Evolutionary conservation across 2,113 vertebrate genomes (phyloP), one percentile per base, ranked within the genome.

Genomic region (Uria lomvia): DNA sequence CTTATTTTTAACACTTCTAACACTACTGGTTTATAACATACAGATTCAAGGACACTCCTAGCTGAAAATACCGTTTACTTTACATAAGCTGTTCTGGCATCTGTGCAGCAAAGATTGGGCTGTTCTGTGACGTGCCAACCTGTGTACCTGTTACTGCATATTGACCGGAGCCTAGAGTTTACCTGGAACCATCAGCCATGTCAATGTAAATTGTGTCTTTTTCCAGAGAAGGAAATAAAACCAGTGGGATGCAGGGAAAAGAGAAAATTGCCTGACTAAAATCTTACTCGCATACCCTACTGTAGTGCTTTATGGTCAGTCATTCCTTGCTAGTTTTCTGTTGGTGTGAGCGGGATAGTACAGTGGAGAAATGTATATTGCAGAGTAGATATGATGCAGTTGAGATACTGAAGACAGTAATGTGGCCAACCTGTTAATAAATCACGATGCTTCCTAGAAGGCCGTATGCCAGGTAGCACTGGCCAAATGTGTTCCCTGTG

Each of bases 221-320:
- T 92, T 80, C 34, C 21, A 59, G 82, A 55, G 67, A 81, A 88
- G 66, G 63, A 90, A 94, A 92, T 87, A 77, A 87, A 96, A 90
- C 14, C 38, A 89, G 82, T 66, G 71, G 42, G 29, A 86, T 71
- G 23, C 47, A 82, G 73, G 42, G 40, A 56, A 90, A 93, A 93
- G 21, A 58, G 34, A 58, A 75, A 68, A 49, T 62, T 1, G 1
- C 43, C 6, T 60, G 17, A 38, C 30, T 72, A 26, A 89, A 68
- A 60, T 55, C 45, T 59, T 63, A 26, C 71, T 76, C 16, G 2
- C 16, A 82, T 86, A 90, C 36, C 56, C 27, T 91, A 32, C 80
- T 66, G 53, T 83, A 92, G 47, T 42, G 42, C 71, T 78, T 93
- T 96, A 59, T 52, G 72, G 47, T 82, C 90, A 85, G 53, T 76